Conservation (phyloP, 2,888 invertebrate species). For the Ctenicera cuprea region DNA sequence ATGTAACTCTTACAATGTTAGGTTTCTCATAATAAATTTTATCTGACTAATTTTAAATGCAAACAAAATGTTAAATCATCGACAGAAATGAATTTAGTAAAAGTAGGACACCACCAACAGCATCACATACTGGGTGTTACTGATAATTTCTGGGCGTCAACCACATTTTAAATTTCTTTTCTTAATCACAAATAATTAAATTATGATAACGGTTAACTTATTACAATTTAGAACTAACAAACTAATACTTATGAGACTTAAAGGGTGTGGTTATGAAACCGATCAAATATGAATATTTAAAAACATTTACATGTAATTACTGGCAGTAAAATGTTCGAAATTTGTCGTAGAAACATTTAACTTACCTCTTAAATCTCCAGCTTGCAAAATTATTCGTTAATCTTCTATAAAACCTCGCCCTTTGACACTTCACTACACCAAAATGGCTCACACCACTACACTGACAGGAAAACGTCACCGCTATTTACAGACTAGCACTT, state of each 20-base stretch:
- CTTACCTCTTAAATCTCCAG: not conserved
- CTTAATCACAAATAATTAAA: not conserved
- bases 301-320: too few species aligned
- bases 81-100: not conserved
- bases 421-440: slow-evolving; percentile 4
- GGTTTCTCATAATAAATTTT: not conserved
- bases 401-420: slow-evolving; percentile 7
- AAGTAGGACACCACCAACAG: not conserved
- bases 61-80: too few species aligned
- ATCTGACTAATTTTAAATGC: too few species aligned
- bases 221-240: too few species aligned
- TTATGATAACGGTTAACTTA: too few species aligned
- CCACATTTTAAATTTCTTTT: not conserved
- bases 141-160: not conserved
- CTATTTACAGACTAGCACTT: slow-evolving; percentile 6
- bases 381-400: not conserved
- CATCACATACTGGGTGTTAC: not conserved
- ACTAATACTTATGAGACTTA: too few species aligned
- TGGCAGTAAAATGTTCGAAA: not conserved
- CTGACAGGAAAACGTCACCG: slow-evolving; percentile 24
- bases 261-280: too few species aligned
- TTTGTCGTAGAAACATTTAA: not conserved
- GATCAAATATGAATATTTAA: too few species aligned
- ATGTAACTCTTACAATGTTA: not conserved
- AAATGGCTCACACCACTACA: slow-evolving; percentile 26